phyloP scores from a whole-genome alignment of 2,888 invertebrate genomes.

The Melanchra persicariae region DNA sequence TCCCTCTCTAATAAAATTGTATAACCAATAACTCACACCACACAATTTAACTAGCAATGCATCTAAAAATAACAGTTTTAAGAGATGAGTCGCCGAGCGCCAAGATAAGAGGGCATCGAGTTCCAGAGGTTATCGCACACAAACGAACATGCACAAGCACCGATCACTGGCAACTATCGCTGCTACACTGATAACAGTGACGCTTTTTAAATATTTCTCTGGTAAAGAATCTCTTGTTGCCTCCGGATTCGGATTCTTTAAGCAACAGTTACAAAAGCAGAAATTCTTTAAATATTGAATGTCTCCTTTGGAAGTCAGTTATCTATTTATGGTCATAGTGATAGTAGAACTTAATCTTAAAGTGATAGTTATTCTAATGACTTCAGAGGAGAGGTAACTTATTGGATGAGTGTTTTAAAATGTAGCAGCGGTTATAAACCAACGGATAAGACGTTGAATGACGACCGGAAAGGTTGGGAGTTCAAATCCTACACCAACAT shows the following conservation, averaged over 20 bases:
- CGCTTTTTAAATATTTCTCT: conserved; percentile 50
- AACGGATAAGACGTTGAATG: conserved; percentile 29
- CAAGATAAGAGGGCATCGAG: conserved; percentile 57
- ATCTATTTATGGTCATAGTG: neutral
- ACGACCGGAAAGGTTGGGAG: conserved; percentile 23
- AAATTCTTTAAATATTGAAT: conserved; percentile 2
- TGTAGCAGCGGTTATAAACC: conserved; percentile 25
- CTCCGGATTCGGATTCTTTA: conserved; percentile 36
- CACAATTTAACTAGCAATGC: conserved; percentile 29
- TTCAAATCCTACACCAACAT: conserved; percentile 14
- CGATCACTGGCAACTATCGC: conserved; percentile 56
- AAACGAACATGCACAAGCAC: conserved; percentile 58
- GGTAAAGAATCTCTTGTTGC: conserved; percentile 47
- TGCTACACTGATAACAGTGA: conserved; percentile 49
- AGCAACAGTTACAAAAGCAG: neutral
- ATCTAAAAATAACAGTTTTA: conserved; percentile 64
- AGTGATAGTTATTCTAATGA: conserved; percentile 16
- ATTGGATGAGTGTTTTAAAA: conserved; percentile 3
- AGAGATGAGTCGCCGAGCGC: conserved; percentile 51
- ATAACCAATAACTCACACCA: conserved; percentile 18
- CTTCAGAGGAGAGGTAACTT: neutral
- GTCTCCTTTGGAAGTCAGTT: neutral
- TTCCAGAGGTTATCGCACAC: conserved; percentile 61
- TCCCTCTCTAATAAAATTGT: neutral
- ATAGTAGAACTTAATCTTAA: neutral